Percentiles rank a stretch among this genome's conserved stretches.
Evolutionary conservation across 2,797 vertebrate genomes (phyloP).

Genomic region (Helicolenus hilgendorfi): DNA sequence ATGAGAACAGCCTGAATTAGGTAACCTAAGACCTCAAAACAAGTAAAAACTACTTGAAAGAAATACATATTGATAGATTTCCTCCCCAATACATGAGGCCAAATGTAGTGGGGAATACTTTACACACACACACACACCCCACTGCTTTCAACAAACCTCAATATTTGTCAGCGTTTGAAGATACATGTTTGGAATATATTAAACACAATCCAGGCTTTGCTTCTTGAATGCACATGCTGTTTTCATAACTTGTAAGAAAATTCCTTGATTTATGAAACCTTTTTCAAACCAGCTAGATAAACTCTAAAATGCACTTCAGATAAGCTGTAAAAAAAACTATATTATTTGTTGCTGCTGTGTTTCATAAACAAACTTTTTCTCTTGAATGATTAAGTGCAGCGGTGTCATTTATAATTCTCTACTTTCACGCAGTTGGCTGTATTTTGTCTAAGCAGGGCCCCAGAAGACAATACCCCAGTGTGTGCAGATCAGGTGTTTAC

Average conservation of each 20-base stretch:
- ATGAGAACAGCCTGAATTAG: background rate
- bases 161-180: background rate
- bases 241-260: background rate
- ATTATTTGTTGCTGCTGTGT: background rate
- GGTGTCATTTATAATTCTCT: constrained; percentile 10
- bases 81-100: background rate
- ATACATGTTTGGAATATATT: background rate
- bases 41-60: background rate
- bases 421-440: constrained; percentile 20
- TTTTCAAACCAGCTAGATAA: background rate
- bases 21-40: background rate
- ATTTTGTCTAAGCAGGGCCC: constrained; percentile 26
- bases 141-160: background rate
- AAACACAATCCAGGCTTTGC: background rate
- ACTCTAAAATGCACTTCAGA: background rate
- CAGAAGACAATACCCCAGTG: constrained; percentile 66
- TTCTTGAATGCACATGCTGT: background rate
- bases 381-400: background rate
- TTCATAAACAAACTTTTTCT: background rate
- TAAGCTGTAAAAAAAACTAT: no score
- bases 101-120: background rate
- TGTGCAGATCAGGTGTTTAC: constrained; percentile 70
- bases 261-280: background rate
- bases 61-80: background rate
- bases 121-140: background rate